Base-by-base conservation (phyloP, 2,888 invertebrate genomes). In the Ophioninae sp. region DNA sequence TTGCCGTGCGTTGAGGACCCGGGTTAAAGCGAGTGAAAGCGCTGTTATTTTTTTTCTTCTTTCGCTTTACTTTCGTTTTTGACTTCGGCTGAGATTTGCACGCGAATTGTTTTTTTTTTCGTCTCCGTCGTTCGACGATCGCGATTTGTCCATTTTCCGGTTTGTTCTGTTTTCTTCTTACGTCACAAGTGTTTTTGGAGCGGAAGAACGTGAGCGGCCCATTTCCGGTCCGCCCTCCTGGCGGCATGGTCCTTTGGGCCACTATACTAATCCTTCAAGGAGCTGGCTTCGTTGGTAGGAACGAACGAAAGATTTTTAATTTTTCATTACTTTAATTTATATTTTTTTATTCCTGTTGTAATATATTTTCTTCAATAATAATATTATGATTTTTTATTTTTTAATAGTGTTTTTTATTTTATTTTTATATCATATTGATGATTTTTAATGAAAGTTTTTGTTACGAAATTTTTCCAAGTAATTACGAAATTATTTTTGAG, bases 211-310 rank as follows among this genome's bases (percentile, higher is more conserved):
- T 81, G 44, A 90, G 90, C 91, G 91, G 92, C 86, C 91, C 92
- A 91, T 82, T 87, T 87, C 90, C 90, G 91, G 93, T 93, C 93
- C 93, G 93, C 93, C 93, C 93, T 93, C 92, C 92, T 93, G 93
- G 93, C 93, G 93, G 93, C 92, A 94, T 94, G 94, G 94, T 94
- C 93, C 93, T 94, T 94, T 94, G 94, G 94, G 94, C 94, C 93
- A 93, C 94, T 86, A 93, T 94, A 92, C 92, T 94, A 92, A 93
- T 94, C 93, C 94, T 95, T 90, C 93, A 94, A 93, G 94, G 94
- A 93, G 94, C 94, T 92, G 93, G 94, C 91, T 93, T 94, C 91
- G 94, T 94, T 92, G 94, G 94, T 94, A 88, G 92, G 92, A 81
- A 20, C 67, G 8, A 39, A 7, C 5, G n/a, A n/a, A n/a, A 41